Percentiles rank a stretch among this genome's conserved stretches.
Evolutionary conservation across 2,797 vertebrate genomes (phyloP).

Genomic region (Danio jaintianensis): DNA sequence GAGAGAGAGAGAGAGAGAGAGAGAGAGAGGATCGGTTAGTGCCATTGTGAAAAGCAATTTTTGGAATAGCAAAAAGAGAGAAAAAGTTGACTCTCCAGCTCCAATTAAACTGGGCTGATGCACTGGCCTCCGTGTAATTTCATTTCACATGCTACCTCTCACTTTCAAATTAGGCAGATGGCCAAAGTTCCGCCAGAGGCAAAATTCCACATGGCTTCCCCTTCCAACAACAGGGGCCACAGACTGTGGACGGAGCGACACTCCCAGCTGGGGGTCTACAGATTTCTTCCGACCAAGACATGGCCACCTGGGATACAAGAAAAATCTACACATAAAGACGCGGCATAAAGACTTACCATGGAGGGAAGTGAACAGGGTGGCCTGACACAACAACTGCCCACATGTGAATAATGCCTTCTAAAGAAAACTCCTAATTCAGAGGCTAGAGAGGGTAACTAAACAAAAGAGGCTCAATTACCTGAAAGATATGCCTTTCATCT

Average conservation of each 20-base stretch:
- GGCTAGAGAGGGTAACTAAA: slow-evolving; percentile 56
- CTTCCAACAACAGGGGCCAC: slow-evolving; percentile 44
- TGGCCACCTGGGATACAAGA: slow-evolving; percentile 43
- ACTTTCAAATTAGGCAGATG: slow-evolving; percentile 68
- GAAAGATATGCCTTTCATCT: slow-evolving; percentile 79
- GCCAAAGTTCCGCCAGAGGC: slow-evolving; percentile 59
- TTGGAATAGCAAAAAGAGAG: slow-evolving; percentile 25
- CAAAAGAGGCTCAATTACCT: slow-evolving; percentile 72
- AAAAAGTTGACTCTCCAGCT: slow-evolving; percentile 45
- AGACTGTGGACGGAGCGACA: slow-evolving; percentile 40
- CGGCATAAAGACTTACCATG: slow-evolving; percentile 10
- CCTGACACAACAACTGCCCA: slow-evolving; percentile 63
- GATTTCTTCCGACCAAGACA: slow-evolving; percentile 26
- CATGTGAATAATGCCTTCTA: slow-evolving; percentile 67
- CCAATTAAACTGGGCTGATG: slow-evolving; percentile 58
- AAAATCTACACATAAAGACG: not conserved
- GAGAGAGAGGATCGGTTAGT: slow-evolving; percentile 2
- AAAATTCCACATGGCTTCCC: slow-evolving; percentile 53
- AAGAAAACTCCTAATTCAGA: slow-evolving; percentile 69
- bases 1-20: slow-evolving; percentile 1
- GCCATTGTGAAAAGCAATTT: slow-evolving; percentile 6
- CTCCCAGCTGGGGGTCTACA: slow-evolving; percentile 23
- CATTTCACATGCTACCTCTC: slow-evolving; percentile 68
- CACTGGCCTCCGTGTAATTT: slow-evolving; percentile 63
- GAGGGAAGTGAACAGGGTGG: slow-evolving; percentile 69